These are phyloP conservation scores for Sorex fumeus DNA, from an alignment of 2,113 vertebrate species.

Conservation along the genomic window DNA sequence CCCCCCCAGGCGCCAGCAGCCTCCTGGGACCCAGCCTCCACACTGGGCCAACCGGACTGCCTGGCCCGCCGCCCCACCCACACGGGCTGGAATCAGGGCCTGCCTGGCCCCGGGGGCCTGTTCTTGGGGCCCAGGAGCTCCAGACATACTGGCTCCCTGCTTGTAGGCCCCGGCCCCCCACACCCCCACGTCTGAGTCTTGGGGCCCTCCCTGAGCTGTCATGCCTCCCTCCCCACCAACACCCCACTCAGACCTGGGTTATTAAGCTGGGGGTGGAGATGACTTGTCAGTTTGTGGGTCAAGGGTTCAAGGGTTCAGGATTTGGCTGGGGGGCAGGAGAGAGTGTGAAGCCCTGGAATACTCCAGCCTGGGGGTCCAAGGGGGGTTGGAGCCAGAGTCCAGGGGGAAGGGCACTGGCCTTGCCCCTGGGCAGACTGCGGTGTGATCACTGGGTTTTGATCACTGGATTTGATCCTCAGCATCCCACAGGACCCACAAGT, in stretches of 20 bases:
- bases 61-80: constrained; percentile 78
- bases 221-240: constrained; percentile 2
- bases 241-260: not conserved
- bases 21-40: constrained; percentile 73
- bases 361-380: too few relatives aligned
- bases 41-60: constrained; percentile 76
- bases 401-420: too few relatives aligned
- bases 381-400: too few relatives aligned
- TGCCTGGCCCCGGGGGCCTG: constrained; percentile 69
- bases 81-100: constrained; percentile 62
- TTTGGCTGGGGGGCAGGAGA: too few relatives aligned
- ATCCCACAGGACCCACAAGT: too few relatives aligned
- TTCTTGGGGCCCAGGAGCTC: constrained; percentile 53
- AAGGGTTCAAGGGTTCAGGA: constrained; percentile 15
- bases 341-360: too few relatives aligned
- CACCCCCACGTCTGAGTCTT: not conserved
- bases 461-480: too few relatives aligned
- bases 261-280: not conserved
- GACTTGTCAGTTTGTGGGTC: not conserved
- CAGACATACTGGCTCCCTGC: constrained; percentile 66
- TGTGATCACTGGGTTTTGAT: too few relatives aligned
- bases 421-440: too few relatives aligned
- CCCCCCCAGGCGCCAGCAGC: not conserved
- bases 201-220: not conserved
- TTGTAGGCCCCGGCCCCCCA: not conserved